phyloP scores from a whole-genome alignment of 2,888 invertebrate genomes.

The Idaea dimidiata region DNA sequence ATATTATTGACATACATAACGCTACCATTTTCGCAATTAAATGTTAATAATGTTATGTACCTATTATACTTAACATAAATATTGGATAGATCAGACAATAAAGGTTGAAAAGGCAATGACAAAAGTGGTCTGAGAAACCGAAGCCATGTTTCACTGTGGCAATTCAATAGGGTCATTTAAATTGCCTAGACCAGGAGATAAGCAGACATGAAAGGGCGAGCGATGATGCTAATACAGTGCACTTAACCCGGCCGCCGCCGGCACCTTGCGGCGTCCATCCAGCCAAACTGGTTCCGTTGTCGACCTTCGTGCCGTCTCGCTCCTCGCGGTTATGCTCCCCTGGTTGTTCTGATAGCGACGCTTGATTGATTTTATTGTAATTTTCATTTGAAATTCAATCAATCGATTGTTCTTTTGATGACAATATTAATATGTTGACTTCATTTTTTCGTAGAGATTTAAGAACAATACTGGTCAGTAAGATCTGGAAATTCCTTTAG shows the following conservation, averaged over 20 bases:
- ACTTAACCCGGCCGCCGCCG: conserved; percentile 71
- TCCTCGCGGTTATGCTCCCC: conserved; percentile 62
- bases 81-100: no score
- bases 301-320: conserved; percentile 68
- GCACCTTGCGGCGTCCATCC: conserved; percentile 75
- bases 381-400: conserved; percentile 37
- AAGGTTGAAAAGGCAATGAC: neutral
- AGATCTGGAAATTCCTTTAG: neutral
- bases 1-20: neutral
- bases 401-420: conserved; percentile 24
- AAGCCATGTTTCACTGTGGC: conserved; percentile 35
- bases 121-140: conserved; percentile 21
- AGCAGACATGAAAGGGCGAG: conserved; percentile 74
- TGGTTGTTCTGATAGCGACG: conserved; percentile 61
- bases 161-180: conserved; percentile 73
- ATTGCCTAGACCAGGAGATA: conserved; percentile 67
- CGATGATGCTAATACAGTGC: conserved; percentile 75
- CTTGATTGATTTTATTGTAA: conserved; percentile 62
- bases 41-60: neutral
- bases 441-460: neutral
- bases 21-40: neutral
- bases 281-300: conserved; percentile 69
- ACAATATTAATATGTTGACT: neutral
- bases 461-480: neutral
- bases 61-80: neutral